A percentile compares a stretch with the other conserved stretches of the same genome.
These are phyloP conservation scores for Ephestia elutella DNA, from an alignment of 1,140 invertebrate genomes.

Conservation along the genomic window DNA sequence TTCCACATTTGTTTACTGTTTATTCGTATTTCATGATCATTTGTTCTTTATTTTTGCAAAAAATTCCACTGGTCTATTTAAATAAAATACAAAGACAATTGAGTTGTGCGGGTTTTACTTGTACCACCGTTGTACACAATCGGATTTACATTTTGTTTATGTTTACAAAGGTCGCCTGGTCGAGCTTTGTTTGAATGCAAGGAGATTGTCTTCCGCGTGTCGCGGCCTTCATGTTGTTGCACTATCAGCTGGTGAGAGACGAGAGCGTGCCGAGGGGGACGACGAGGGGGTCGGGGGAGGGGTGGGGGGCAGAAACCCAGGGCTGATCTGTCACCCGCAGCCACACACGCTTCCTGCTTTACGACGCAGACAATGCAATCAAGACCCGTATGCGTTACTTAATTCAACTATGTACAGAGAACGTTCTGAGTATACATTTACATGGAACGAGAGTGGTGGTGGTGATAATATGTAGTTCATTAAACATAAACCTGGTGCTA, in stretches of 20 bases:
- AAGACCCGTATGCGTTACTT: conserved; percentile 20
- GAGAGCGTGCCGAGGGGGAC: not conserved
- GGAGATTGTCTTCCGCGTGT: conserved; percentile 70
- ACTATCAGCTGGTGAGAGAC: conserved; percentile 26
- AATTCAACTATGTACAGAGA: conserved; percentile 15
- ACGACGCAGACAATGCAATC: not conserved
- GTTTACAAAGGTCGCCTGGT: conserved; percentile 45
- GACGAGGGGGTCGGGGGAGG: not conserved
- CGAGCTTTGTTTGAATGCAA: conserved; percentile 44
- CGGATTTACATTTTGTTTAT: conserved; percentile 26
- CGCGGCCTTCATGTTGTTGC: conserved; percentile 46
- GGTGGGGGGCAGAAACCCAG: not conserved
- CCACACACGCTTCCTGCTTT: conserved; percentile 24
- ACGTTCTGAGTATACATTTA: not conserved
- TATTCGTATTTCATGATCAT: conserved; percentile 29
- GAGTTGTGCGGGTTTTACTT: conserved; percentile 11
- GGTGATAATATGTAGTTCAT: too few relatives aligned
- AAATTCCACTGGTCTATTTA: too few relatives aligned
- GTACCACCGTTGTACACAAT: conserved; percentile 9
- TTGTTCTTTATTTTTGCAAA: conserved; percentile 11
- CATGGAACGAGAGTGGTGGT: conserved; percentile 8
- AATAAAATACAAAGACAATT: too few relatives aligned
- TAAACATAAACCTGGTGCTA: conserved; percentile 18
- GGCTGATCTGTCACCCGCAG: conserved; percentile 16
- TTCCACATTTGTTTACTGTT: conserved; percentile 37